Evolutionary conservation across 2,797 vertebrate species (phyloP), one percentile per base, ranked within the genome.

Genomic region (Gallinago nigripennis): DNA sequence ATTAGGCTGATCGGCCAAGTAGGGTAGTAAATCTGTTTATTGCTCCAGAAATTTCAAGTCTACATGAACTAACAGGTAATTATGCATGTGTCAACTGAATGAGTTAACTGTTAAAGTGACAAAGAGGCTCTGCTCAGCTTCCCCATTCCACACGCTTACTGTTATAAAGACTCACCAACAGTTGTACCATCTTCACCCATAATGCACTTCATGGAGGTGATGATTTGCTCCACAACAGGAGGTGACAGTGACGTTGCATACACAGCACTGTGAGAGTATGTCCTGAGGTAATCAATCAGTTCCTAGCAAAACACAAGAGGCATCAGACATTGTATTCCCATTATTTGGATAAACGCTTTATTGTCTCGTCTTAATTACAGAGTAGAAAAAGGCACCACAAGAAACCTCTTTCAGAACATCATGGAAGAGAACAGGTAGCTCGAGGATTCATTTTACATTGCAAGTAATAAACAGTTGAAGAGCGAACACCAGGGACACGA

Each of bases 151-250:
- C 31, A 23, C 25, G 46, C 11, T 78, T 69, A 80, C 23, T 51
- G 37, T 68, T 78, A 66, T 12, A 70, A 86, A 95, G 83, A 98
- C 99, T 97, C 95, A 99, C 99, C 99, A 20, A 99, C 90, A 33
- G 94, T 98, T 84, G 98, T 98, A 93, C 99, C 99, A 56, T 99
- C 99, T 97, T 99, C 98, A 91, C 99, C 99, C 99, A 99, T 99
- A 97, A 99, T 99, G 96, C 98, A 98, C 96, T 98, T 99, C 98
- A 99, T 98, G 0, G 99, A 99, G 95, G 98, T 98, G 97, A 99
- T 98, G 75, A 99, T 99, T 97, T 99, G 99, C 95, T 99, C 98
- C 78, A 97, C 98, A 65, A 99, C 98, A 18, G 99, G 99, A 6
- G 99, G 98, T 1, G 99, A 99, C 97, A 99, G 97, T 23, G 99